Percentiles rank a stretch among this genome's conserved stretches.
phyloP scores from a whole-genome alignment of 2,888 invertebrate genomes.

The Apotomis betuletana region DNA sequence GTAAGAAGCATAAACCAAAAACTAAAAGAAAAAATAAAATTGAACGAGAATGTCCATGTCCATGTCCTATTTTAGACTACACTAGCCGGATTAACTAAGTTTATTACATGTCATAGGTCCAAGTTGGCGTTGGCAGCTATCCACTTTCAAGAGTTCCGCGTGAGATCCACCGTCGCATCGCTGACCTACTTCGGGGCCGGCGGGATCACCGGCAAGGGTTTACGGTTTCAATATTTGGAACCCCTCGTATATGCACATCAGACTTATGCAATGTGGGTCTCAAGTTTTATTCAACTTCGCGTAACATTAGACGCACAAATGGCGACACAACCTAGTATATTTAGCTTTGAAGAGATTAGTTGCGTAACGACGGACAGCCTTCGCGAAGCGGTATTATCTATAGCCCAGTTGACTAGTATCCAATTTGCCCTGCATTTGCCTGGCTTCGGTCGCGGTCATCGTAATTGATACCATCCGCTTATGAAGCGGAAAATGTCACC shows the following conservation, averaged over 20 bases:
- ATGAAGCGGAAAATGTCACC: conserved; percentile 65
- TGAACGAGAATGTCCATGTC: not conserved
- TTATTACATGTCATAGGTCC: conserved; percentile 20
- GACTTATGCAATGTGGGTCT: conserved; percentile 49
- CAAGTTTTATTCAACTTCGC: conserved; percentile 44
- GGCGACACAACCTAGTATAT: conserved; percentile 56
- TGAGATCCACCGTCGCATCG: conserved; percentile 60
- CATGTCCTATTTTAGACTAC: conserved; percentile 15
- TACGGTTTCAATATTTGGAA: conserved; percentile 78
- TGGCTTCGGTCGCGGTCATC: conserved; percentile 75
- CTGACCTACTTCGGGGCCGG: conserved; percentile 73
- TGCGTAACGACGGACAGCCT: conserved; percentile 68
- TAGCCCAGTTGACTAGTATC: conserved; percentile 73
- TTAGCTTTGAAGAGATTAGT: conserved; percentile 59
- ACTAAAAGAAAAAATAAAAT: not conserved
- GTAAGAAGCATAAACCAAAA: too few relatives aligned
- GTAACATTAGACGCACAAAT: conserved; percentile 29
- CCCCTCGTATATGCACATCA: conserved; percentile 56
- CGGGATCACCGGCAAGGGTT: conserved; percentile 72
- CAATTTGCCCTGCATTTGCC: conserved; percentile 74
- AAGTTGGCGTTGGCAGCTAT: conserved; percentile 34
- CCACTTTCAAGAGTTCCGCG: conserved; percentile 52
- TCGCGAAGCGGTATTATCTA: conserved; percentile 73
- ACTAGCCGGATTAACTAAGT: conserved; percentile 33
- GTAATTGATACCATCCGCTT: conserved; percentile 75